phyloP scores from a whole-genome alignment of 2,888 invertebrate species.

The Luperina nickerlii region DNA sequence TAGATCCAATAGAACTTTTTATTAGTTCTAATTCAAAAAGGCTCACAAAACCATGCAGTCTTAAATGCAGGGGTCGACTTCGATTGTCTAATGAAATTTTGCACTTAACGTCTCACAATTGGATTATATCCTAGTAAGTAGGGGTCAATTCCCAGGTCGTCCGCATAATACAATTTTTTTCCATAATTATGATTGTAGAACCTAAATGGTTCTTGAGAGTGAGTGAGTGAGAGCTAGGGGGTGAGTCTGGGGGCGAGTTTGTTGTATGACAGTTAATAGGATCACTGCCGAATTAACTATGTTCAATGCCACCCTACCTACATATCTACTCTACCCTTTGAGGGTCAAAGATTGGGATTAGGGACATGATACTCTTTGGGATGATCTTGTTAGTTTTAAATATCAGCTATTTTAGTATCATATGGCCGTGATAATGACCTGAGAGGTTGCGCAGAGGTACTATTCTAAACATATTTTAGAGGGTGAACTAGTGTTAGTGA shows the following conservation, averaged over 20 bases:
- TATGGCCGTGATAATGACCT: background rate
- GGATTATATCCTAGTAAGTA: conserved; percentile 8
- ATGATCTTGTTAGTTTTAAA: conserved; percentile 19
- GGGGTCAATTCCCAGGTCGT: conserved; percentile 7
- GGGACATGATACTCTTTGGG: conserved; percentile 8
- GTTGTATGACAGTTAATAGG: conserved; percentile 4
- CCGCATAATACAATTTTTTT: background rate
- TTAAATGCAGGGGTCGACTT: background rate
- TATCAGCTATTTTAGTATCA: conserved; percentile 9
- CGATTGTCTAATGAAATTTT: conserved; percentile 12
- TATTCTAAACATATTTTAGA: background rate
- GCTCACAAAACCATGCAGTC: conserved; percentile 1
- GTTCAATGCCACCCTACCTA: background rate
- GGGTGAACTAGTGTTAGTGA: background rate
- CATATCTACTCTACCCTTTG: conserved; percentile 23
- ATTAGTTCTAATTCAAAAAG: background rate
- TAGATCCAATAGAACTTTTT: background rate
- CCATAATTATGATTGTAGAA: background rate
- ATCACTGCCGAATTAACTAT: conserved; percentile 39
- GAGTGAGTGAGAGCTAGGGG: background rate
- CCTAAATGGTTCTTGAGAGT: background rate
- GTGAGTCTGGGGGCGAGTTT: background rate
- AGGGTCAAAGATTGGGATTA: conserved; percentile 31
- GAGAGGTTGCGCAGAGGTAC: background rate
- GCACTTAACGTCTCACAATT: conserved; percentile 10